Base-by-base conservation (phyloP, 2,797 vertebrate genomes). In the Anolis apletophallus region DNA sequence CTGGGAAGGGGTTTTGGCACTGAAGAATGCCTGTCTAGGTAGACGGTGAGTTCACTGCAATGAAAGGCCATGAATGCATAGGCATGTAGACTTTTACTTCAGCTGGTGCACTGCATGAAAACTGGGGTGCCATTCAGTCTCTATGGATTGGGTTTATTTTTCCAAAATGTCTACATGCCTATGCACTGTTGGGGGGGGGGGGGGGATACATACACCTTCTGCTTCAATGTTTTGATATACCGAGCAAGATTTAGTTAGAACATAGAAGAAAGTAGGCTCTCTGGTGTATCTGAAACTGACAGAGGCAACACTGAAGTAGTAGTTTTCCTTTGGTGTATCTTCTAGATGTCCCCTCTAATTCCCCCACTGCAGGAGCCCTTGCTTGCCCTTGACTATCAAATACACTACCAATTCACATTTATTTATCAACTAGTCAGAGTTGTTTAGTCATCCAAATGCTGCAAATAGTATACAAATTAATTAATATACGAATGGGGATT, bases 21-120 rank as follows among this genome's bases (percentile, higher is more conserved):
- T 78, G 86, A 93, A 86, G 94, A 95, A 94, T 94, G 94, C 61
- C 81, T 79, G 90, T 90, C 87, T 92, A 95, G 92, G 90, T 93
- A 86, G 92, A 87, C 91, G 3, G 0, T 91, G 91, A 86, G 36
- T 88, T 82, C 79, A 85, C 32, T 88, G 88, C 23, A 23, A 0
- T 91, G 85, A 71, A 67, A 72, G 9, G 55, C 26, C 36, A 59
- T 29, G 21, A 6, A 73, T 61, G 9, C 14, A 26, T 2, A 26
- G 54, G 6, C 12, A 67, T 34, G 40, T 54, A 80, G 21, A 29
- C 6, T 57, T 81, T 74, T 55, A 61, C 13, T 46, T 57, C 61
- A 73, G 36, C 67, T 71, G 9, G 17, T 46, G 23, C 34, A 76
- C 21, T 46, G 19, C 32, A 80, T 40, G 11, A 40, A 75, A 64